Conservation (phyloP, 2,113 vertebrate genomes). For the Nannobrachium achirus region DNA sequence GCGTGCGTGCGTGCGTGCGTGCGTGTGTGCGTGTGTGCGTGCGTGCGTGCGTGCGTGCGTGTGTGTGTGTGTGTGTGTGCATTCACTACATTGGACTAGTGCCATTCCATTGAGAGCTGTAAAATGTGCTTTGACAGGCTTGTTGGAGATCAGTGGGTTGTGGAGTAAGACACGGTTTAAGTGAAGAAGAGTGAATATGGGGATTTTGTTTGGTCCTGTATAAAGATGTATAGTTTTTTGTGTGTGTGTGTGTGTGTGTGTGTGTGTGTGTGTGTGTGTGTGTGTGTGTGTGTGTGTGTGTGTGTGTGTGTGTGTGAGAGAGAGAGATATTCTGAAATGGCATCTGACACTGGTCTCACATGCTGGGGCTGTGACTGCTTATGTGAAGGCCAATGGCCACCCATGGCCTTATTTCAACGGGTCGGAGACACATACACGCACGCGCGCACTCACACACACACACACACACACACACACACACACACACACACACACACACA, state of each 20-base stretch:
- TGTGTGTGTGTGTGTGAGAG: slow-evolving; percentile 8
- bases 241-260: background rate
- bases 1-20: slow-evolving; percentile 18
- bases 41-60: no score
- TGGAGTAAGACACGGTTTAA: background rate
- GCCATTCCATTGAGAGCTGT: background rate
- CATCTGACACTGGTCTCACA: slow-evolving; percentile 40
- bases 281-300: slow-evolving; percentile 12
- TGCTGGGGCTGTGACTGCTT: slow-evolving; percentile 35
- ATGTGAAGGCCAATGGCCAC: background rate
- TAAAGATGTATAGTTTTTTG: background rate
- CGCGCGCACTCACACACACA: slow-evolving; percentile 10
- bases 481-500: background rate
- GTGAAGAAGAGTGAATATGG: background rate
- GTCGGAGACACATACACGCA: no score
- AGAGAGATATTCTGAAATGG: slow-evolving; percentile 24
- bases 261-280: slow-evolving; percentile 14
- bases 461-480: background rate
- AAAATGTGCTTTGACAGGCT: slow-evolving; percentile 5
- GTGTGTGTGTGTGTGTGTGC: slow-evolving; percentile 4
- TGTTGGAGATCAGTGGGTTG: background rate
- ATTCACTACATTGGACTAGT: background rate
- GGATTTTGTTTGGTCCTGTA: background rate
- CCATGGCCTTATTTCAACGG: background rate
- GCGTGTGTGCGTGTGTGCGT: background rate